phyloP scores from a whole-genome alignment of 2,797 vertebrate genomes.

The Catamblyrhynchus diadema region DNA sequence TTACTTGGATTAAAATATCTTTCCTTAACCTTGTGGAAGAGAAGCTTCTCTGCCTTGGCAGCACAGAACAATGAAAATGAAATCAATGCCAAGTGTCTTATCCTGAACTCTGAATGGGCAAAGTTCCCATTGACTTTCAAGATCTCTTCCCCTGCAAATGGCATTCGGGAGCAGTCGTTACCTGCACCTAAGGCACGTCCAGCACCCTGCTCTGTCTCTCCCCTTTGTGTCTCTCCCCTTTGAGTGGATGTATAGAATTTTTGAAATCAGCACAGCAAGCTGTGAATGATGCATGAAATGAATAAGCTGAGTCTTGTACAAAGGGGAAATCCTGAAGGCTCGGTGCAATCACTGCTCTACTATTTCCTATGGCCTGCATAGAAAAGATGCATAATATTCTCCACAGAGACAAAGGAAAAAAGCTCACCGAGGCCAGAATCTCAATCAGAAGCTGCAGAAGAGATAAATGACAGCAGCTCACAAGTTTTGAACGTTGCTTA shows the following conservation, averaged over 20 bases:
- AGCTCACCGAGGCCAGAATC: slow-evolving; percentile 27
- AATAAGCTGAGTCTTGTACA: slow-evolving; percentile 42
- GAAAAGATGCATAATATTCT: slow-evolving; percentile 64
- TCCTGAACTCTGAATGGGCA: slow-evolving; percentile 24
- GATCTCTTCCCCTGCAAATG: slow-evolving; percentile 34
- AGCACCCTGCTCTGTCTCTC: slow-evolving; percentile 31
- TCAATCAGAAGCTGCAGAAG: slow-evolving; percentile 52
- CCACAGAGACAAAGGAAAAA: slow-evolving; percentile 25
- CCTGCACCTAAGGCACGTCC: background rate
- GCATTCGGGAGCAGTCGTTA: background rate
- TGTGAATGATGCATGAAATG: slow-evolving; percentile 61
- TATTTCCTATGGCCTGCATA: slow-evolving; percentile 42
- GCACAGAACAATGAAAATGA: slow-evolving; percentile 26
- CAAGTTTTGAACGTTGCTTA: background rate
- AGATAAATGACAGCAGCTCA: background rate
- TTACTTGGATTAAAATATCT: background rate
- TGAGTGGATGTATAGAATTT: slow-evolving; percentile 38
- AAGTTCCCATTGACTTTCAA: slow-evolving; percentile 59
- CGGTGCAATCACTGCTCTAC: slow-evolving; percentile 47
- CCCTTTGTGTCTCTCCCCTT: background rate
- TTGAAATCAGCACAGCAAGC: slow-evolving; percentile 53
- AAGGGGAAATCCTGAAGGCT: slow-evolving; percentile 59
- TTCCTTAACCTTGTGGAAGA: background rate
- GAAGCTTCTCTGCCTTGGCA: slow-evolving; percentile 14
- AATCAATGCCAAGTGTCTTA: slow-evolving; percentile 53